Percentiles rank a stretch among this genome's conserved stretches.
phyloP scores from a whole-genome alignment of 2,888 invertebrate genomes.

The Lycaena phlaeas region DNA sequence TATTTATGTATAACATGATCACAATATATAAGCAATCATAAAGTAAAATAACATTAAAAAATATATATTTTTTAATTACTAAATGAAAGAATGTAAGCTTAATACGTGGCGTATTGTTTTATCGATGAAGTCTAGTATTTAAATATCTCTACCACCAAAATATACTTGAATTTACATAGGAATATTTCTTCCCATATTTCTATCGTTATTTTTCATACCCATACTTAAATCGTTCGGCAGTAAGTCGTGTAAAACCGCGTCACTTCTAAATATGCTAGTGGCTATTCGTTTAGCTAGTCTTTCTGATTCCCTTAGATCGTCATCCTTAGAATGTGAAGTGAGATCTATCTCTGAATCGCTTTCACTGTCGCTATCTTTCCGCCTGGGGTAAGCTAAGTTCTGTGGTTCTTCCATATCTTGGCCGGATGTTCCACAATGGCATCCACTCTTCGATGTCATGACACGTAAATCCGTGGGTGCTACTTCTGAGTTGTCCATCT shows the following conservation, averaged over 20 bases:
- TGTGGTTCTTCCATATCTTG: conserved; percentile 45
- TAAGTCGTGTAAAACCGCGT: conserved; percentile 57
- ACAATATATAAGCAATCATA: too few relatives aligned
- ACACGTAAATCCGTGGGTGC: conserved; percentile 59
- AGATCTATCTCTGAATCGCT: conserved; percentile 66
- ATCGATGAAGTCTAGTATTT: background rate
- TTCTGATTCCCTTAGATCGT: conserved; percentile 57
- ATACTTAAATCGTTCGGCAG: conserved; percentile 66
- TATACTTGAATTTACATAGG: conserved; percentile 29
- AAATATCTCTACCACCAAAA: background rate
- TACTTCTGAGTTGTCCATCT: conserved; percentile 42
- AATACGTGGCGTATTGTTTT: too few relatives aligned
- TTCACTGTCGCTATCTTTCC: conserved; percentile 54
- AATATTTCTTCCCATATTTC: conserved; percentile 38
- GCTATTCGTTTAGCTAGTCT: conserved; percentile 56
- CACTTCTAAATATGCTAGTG: conserved; percentile 58
- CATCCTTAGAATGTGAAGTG: conserved; percentile 66
- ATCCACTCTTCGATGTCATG: conserved; percentile 38
- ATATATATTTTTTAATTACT: too few relatives aligned
- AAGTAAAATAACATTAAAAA: too few relatives aligned
- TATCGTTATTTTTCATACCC: conserved; percentile 42
- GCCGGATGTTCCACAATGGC: conserved; percentile 36
- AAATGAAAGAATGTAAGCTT: too few relatives aligned
- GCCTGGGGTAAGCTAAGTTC: conserved; percentile 48
- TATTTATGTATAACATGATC: too few relatives aligned